phyloP scores from a whole-genome alignment of 2,888 invertebrate species.

The Lepeophtheirus nordmannii region DNA sequence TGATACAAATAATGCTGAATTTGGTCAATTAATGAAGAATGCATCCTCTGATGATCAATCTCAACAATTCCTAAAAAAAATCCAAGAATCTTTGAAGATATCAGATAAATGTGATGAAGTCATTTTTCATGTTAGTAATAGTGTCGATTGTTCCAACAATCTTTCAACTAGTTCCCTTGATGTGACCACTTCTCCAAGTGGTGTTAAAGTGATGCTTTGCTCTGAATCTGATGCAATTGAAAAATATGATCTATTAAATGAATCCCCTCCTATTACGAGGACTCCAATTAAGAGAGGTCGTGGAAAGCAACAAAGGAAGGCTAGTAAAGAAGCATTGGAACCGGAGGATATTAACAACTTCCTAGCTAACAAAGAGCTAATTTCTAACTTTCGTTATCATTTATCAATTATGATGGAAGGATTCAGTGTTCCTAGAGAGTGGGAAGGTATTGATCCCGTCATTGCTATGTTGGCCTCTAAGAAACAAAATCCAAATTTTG shows the following conservation, averaged over 20 bases:
- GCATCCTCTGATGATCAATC: background rate
- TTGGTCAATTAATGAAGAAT: background rate
- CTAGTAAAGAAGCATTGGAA: background rate
- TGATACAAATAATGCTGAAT: background rate
- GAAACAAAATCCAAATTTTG: background rate
- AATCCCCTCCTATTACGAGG: background rate
- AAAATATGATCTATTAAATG: constrained; percentile 5
- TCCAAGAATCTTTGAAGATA: background rate
- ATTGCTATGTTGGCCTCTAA: constrained; percentile 12
- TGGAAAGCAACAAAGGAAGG: background rate
- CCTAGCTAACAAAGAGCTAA: background rate
- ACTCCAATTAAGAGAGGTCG: background rate
- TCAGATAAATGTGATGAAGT: background rate
- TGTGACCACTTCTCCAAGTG: background rate
- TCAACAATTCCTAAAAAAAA: background rate
- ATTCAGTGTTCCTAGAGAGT: background rate
- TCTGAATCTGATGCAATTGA: constrained; percentile 15
- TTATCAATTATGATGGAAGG: constrained; percentile 12
- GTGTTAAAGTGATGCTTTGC: constrained; percentile 3
- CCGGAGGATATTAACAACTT: background rate
- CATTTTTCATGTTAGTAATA: constrained; percentile 14
- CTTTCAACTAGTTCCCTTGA: background rate
- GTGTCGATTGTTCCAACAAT: background rate
- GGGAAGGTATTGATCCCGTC: constrained; percentile 9
- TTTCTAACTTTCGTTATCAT: constrained; percentile 4